Evolutionary conservation across 2,888 invertebrate species (phyloP), one percentile per base, ranked within the genome.

Genomic region (Seladonia tumulorum): DNA sequence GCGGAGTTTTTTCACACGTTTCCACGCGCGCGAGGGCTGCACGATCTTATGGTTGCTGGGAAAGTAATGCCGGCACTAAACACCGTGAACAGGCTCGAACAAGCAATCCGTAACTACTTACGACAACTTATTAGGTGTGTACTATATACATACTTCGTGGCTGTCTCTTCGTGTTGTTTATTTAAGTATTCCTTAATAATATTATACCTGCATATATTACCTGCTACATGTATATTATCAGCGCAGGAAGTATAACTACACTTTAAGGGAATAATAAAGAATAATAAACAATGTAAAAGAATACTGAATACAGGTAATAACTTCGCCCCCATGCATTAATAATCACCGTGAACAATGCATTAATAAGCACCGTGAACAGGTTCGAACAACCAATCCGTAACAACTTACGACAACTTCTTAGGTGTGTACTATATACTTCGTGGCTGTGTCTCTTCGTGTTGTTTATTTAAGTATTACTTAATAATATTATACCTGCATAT

Each of bases 1-100:
- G 80, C 82, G 39, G 29, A 74, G 35, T 71, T 78, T 74, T 81
- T 89, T 85, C 89, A 76, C 86, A 79, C 86, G 85, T 86, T 81
- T 45, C 16, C 70, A 42, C 22, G 42, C 29, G 57, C 35, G 57
- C 35, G 49, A n/a, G 39, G 29, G 22, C n/a, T 16, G 47, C 14
- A 12, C 45, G n/a, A 49, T 10, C 5, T 29, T 70, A n/a, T 12
- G 42, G n/a, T 70, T 12, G 39, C 39, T 42, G 68, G 68, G 39
- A 68, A 68, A 18, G 68, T 39, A 68, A 35, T 35, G 35, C 66
- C 29, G 16, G 29, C 29, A 29, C 25, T 60, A 5, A 25, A 60
- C 25, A 25, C 25, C 29, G 63, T 7, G 29, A 7, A 63, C 63
- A 63, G 29, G 2, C 16, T 18, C 16, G 5, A 29, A 29, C 63